Base-by-base conservation (phyloP, 2,888 invertebrate species). In the Hermaeophaga mercurialis region DNA sequence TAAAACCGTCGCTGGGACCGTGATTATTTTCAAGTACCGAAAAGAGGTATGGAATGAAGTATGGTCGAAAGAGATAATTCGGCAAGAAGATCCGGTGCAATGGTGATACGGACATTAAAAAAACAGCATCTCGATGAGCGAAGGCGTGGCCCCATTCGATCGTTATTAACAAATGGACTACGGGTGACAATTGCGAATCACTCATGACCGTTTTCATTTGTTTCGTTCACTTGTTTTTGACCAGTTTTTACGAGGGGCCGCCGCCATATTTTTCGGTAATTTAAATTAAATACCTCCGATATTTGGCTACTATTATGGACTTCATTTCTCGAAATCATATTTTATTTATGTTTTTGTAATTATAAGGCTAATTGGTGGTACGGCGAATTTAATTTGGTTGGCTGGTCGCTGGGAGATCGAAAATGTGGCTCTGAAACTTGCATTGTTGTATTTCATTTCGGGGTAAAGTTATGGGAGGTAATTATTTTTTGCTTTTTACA, bases 121-220 rank as follows among this genome's bases (percentile, higher is more conserved):
- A 56, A 59, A 59, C 59, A 56, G 59, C 53, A 46, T 56, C 53
- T 52, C 49, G 54, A 54, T 50, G 43, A 54, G 54, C 45, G 50
- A 54, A 53, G 56, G 61, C 58, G 58, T 58, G 55, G 31, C 50
- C 64, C 55, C 47, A 6, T 39, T 41, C 57, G 56, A 64, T 67
- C 70, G 68, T 70, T 71, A 71, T 68, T 68, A 64, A 66, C 68
- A 66, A 70, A 70, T 70, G 70, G 69, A 67, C 69, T 70, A 71
- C 69, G 71, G 71, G 70, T 68, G 71, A 71, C 70, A 71, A 70
- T 71, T 70, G 71, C 70, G 61, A 70, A 70, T 66, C 70, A 60
- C 34, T 53, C 47, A 39, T 34, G 45, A 39, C 41, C n/a, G n/a
- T n/a, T 38, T 50, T 52, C 50, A 45, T 38, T 48, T 49, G 45